Evolutionary conservation across 92 coral and sea anemone genomes (phyloP), one percentile per base, ranked within the genome.

Genomic region (Montipora capitata): DNA sequence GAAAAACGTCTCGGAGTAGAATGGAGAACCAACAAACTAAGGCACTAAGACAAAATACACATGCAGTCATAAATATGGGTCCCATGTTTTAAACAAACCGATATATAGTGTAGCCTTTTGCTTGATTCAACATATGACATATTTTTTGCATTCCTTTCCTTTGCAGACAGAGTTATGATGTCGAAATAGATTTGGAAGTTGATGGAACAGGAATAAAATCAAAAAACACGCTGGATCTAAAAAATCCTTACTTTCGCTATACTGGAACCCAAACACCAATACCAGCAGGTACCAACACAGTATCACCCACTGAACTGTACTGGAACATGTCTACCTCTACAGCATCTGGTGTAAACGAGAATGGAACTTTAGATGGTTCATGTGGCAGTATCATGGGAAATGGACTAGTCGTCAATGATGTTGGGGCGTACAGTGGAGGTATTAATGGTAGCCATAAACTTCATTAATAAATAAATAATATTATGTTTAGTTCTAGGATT

Each of bases 161-260:
- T 65, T 2, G 3, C 74, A 97, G 99, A 74, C 99, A 97, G 86
- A 97, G 99, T 79, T 97, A 97, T 63, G 99, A 97, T 78, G 99
- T 97, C 8, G 98, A 97, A 18, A 85, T 97, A 15, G 98, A 94
- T 51, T 51, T 97, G 5, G 81, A 92, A 40, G 86, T 97, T 4
- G 98, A 97, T 70, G 99, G 99, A 15, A 94, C 99, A 3, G 92
- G 73, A 66, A 89, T 97, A 69, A 82, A 92, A 44, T 91, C 98
- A 15, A 87, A 86, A 81, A 97, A 95, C 88, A 86, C 94, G 1
- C 87, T 97, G 38, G 99, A 97, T 85, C 85, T 97, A 20, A 97
- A 97, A 82, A 97, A 97, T 76, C 99, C 99, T 10, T 97, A 90
- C 85, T 97, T 97, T 89, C 92, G 99, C 14, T 97, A 97, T 87